These are phyloP conservation scores for Euzophera pinguis DNA, from an alignment of 2,888 invertebrate genomes.

Conservation along the genomic window DNA sequence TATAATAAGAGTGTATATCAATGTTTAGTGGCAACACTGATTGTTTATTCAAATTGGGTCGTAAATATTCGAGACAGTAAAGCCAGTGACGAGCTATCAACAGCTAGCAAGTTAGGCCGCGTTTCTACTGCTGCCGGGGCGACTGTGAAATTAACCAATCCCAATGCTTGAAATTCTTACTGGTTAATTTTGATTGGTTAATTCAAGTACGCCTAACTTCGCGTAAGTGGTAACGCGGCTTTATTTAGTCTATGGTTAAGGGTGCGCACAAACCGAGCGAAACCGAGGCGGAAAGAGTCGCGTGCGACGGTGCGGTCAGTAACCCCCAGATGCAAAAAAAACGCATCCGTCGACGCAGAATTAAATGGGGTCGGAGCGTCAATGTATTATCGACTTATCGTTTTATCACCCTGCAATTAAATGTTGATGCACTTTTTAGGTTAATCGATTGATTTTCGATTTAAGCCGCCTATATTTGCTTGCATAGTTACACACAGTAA, in stretches of 20 bases:
- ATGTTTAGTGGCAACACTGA: background rate
- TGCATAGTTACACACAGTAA: no score
- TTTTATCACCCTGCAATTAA: constrained; percentile 8
- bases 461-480: no score
- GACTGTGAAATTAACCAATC: no score
- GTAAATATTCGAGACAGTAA: constrained; percentile 8
- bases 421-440: background rate
- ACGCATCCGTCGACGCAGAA: constrained; percentile 9
- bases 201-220: no score
- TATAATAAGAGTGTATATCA: background rate
- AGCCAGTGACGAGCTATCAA: constrained; percentile 1
- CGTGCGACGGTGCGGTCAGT: constrained; percentile 56
- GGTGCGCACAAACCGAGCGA: constrained; percentile 35
- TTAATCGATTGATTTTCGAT: background rate
- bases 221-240: no score
- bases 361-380: constrained; percentile 7
- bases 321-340: constrained; percentile 35
- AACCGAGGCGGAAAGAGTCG: constrained; percentile 54
- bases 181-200: no score
- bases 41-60: constrained; percentile 10
- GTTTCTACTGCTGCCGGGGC: no score
- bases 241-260: no score
- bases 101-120: no score
- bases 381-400: constrained; percentile 4
- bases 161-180: no score